Conservation (phyloP, 1,140 invertebrate species). For the Rhynchophorus ferrugineus region DNA sequence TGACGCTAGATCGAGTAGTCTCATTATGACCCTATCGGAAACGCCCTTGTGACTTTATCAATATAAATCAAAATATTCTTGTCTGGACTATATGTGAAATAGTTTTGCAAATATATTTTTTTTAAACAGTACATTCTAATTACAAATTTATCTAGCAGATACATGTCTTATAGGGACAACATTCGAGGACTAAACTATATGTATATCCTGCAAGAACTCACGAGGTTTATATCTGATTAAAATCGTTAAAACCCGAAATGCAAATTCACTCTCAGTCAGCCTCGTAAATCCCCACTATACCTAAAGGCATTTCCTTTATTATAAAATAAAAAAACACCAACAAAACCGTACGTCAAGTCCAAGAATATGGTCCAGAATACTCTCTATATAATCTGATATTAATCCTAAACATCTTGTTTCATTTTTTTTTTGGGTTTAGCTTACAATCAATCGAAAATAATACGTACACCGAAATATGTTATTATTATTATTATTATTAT, state of each 20-base stretch:
- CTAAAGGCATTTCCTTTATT: no score
- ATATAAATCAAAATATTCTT: no score
- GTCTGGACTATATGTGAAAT: no score
- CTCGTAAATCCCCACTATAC: no score
- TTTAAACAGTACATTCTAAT: constrained; percentile 20
- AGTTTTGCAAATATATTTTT: constrained; percentile 12
- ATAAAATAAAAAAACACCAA: no score
- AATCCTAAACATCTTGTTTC: constrained; percentile 10
- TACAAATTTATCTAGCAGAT: constrained; percentile 21
- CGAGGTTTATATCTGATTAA: no score
- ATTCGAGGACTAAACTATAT: constrained; percentile 12
- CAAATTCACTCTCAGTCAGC: no score
- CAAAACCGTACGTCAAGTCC: no score
- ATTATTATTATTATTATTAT: constrained; percentile 1
- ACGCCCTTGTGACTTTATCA: no score
- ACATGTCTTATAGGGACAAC: constrained; percentile 16
- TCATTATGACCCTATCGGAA: no score
- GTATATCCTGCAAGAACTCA: neutral
- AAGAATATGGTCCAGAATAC: constrained; percentile 8
- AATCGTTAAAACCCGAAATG: no score
- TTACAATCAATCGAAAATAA: constrained; percentile 6
- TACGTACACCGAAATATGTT: constrained; percentile 10
- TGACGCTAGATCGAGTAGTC: no score
- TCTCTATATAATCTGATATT: constrained; percentile 9
- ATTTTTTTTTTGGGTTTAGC: constrained; percentile 1